A percentile compares a stretch with the other conserved stretches of the same genome.
These are phyloP conservation scores for Elaeidobius kamerunicus DNA, from an alignment of 2,888 invertebrate species.

Conservation along the genomic window DNA sequence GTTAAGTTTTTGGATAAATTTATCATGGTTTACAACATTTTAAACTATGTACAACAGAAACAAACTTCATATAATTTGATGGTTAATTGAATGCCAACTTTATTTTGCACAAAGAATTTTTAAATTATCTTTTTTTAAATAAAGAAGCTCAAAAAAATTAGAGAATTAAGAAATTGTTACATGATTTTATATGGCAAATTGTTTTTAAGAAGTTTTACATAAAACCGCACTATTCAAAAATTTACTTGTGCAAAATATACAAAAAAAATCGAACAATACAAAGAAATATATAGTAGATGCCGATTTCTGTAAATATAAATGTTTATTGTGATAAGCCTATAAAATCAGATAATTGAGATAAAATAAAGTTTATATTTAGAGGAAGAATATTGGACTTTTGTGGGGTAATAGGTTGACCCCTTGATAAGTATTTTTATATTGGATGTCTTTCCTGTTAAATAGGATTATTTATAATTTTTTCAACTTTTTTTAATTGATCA, in stretches of 20 bases:
- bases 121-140: not conserved
- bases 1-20: conserved; percentile 12
- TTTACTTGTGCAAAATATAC: conserved; percentile 7
- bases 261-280: conserved; percentile 1
- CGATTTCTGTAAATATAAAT: conserved; percentile 45
- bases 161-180: not conserved
- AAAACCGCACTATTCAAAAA: too few species aligned
- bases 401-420: conserved; percentile 36
- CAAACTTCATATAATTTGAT: not conserved
- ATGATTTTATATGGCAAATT: not conserved
- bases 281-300: conserved; percentile 11
- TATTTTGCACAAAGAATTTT: conserved; percentile 5
- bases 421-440: conserved; percentile 36
- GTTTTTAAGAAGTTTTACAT: too few species aligned
- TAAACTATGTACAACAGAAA: not conserved
- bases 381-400: conserved; percentile 34
- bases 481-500: conserved; percentile 25
- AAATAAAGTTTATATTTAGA: conserved; percentile 39
- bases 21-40: conserved; percentile 4
- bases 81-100: not conserved
- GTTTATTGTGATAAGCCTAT: conserved; percentile 50
- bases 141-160: conserved; percentile 5
- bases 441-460: conserved; percentile 35
- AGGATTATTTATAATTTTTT: conserved; percentile 34
- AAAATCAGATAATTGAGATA: conserved; percentile 42